Evolutionary conservation across 2,113 vertebrate species (phyloP).

Genomic region (Ageneiosus marmoratus): DNA sequence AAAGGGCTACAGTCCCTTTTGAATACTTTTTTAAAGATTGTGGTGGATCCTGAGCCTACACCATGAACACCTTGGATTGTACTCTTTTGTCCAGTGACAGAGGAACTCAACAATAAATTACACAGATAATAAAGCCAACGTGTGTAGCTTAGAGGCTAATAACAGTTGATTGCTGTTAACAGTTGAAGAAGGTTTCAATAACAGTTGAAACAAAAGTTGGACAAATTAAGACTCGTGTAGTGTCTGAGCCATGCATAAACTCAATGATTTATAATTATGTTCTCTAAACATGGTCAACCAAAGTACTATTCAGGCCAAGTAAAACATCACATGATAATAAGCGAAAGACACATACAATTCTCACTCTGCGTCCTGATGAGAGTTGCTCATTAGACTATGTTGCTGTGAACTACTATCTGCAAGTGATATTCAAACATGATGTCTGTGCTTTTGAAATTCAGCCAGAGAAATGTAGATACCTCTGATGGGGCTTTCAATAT

Average conservation of each 20-base stretch:
- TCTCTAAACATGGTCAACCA: not conserved
- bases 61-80: not conserved
- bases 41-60: no score
- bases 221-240: not conserved
- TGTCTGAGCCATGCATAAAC: not conserved
- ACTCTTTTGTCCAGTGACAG: not conserved
- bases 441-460: constrained; percentile 30
- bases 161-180: not conserved
- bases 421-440: constrained; percentile 10
- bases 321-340: not conserved
- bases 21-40: no score
- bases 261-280: not conserved
- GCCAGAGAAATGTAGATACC: constrained; percentile 3
- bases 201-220: not conserved
- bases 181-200: not conserved
- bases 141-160: not conserved
- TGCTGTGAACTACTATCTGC: no score
- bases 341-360: not conserved
- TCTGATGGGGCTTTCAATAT: not conserved
- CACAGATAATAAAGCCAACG: not conserved
- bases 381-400: not conserved
- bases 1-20: not conserved
- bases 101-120: not conserved
- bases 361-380: not conserved
- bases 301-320: not conserved